phyloP scores from a whole-genome alignment of 2,888 invertebrate genomes.

The Pediacus dermestoides region DNA sequence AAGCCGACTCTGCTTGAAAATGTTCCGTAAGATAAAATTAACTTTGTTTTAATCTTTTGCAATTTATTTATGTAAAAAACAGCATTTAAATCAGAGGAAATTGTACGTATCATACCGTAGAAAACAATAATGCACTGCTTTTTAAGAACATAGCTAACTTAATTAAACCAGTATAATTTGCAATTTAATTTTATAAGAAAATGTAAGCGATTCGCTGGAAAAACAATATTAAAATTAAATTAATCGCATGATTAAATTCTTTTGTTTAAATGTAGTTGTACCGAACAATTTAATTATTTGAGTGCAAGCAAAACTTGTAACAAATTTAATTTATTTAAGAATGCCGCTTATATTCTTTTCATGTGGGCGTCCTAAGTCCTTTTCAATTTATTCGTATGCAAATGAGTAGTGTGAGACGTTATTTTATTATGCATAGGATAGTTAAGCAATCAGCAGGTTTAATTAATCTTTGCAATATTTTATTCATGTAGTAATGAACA shows the following conservation, averaged over 20 bases:
- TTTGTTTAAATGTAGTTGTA: neutral
- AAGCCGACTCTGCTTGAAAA: too few species aligned
- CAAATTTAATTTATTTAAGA: slow-evolving; percentile 2
- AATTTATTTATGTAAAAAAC: too few species aligned
- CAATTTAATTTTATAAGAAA: too few species aligned
- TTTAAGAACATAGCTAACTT: too few species aligned
- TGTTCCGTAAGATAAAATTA: too few species aligned
- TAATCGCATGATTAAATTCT: slow-evolving; percentile 1
- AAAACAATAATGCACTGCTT: too few species aligned
- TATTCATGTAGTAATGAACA: slow-evolving; percentile 28
- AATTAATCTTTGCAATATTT: slow-evolving; percentile 32
- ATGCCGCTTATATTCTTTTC: slow-evolving; percentile 2
- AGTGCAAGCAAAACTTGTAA: slow-evolving; percentile 2
- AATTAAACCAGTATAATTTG: too few species aligned
- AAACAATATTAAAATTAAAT: too few species aligned
- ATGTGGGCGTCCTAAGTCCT: slow-evolving; percentile 6
- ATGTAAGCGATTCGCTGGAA: too few species aligned
- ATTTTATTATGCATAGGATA: slow-evolving; percentile 13
- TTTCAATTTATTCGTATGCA: slow-evolving; percentile 10
- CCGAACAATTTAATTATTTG: slow-evolving; percentile 1
- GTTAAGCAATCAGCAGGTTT: slow-evolving; percentile 21
- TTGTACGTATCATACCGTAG: too few species aligned
- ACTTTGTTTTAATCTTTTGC: too few species aligned
- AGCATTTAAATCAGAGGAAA: too few species aligned
- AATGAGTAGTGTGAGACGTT: slow-evolving; percentile 6